Evolutionary conservation across 2,113 vertebrate genomes (phyloP).

Genomic region (Sapayoa aenigma): DNA sequence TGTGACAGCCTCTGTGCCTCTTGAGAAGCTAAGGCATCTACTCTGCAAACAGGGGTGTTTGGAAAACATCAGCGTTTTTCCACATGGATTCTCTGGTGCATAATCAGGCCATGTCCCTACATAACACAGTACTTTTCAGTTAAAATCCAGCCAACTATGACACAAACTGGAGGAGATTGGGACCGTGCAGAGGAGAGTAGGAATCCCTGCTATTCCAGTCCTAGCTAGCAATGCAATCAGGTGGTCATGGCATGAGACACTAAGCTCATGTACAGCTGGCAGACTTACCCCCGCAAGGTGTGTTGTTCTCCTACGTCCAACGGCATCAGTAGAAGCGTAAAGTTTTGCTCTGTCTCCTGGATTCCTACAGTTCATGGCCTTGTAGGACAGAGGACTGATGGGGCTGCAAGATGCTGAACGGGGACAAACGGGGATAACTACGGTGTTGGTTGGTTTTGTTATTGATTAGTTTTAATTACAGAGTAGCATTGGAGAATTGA

Average conservation of each 20-base stretch:
- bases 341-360: slow-evolving; percentile 81
- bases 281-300: slow-evolving; percentile 70
- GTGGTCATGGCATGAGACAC: not conserved
- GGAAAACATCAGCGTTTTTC: not conserved
- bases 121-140: accelerated
- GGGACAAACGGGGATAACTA: slow-evolving; percentile 98
- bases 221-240: not conserved
- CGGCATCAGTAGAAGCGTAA: slow-evolving; percentile 74
- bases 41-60: not conserved
- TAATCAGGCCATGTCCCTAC: not conserved
- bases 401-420: slow-evolving; percentile 99
- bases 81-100: not conserved
- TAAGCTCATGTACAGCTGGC: not conserved
- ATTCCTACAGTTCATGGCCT: slow-evolving; percentile 83
- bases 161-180: not conserved
- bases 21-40: not conserved
- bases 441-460: slow-evolving; percentile 67
- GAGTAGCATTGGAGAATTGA: slow-evolving; percentile 71
- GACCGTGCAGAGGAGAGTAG: not conserved
- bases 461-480: slow-evolving; percentile 52
- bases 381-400: slow-evolving; percentile 88
- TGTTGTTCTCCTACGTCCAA: slow-evolving; percentile 79
- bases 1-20: not conserved
- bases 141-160: not conserved
- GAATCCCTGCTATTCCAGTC: not conserved